Base-by-base conservation (phyloP, 2,888 invertebrate species). In the Lysandra bellargus region DNA sequence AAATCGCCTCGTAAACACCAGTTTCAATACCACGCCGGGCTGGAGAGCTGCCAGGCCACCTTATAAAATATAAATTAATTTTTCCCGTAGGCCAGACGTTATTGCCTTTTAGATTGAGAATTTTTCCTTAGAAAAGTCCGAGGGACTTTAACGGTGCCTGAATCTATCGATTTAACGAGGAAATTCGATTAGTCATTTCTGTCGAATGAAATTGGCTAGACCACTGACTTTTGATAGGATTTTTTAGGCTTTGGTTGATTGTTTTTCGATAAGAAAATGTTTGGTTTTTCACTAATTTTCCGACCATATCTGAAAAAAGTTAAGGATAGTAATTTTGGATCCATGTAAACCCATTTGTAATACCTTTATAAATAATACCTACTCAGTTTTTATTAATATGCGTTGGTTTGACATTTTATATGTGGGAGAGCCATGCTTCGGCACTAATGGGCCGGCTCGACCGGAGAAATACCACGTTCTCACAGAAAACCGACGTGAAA, bases 81-180 rank as follows among this genome's bases (percentile, higher is more conserved):
- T 87, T 85, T 79, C 79, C 81, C 82, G 82, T 80, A 83, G 80
- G 82, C 83, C 82, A 82, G 84, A 81, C 82, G 83, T 89, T 89
- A 89, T 89, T 89, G 88, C 87, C 86, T 86, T 85, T 84, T 83
- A 87, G 90, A 90, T 91, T 88, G 88, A 86, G 87, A 86, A 85
- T 87, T 88, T 89, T 89, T 88, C 86, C 83, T 81, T 79, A 84
- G 86, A 84, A 87, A 87, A 87, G 87, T 84, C 84, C 84, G 87
- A 83, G 80, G 30, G 82, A 83, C 86, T 87, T 91, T 90, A 90
- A 90, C 87, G 90, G 89, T 85, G 88, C 88, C 87, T 85, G 88
- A 88, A 90, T 88, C 87, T 83, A 86, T 84, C 87, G 87, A 89
- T 89, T 89, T 88, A 86, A 85, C 84, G 86, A 83, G 84, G 83